Conservation (phyloP, 2,888 invertebrate species). For the Hydraecia micacea region DNA sequence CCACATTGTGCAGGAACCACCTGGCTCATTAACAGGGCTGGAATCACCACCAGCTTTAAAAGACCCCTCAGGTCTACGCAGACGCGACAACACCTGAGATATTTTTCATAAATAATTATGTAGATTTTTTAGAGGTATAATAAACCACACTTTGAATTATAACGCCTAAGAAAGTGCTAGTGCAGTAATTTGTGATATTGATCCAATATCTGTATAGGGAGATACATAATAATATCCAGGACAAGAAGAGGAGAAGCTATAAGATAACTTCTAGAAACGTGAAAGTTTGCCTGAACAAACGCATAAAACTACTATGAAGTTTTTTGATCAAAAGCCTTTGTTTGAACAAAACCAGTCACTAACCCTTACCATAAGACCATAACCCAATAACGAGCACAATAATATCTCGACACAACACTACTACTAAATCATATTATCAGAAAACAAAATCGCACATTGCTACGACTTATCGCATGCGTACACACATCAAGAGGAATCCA, state of each 20-base stretch:
- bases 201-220: not conserved
- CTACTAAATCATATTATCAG: constrained; percentile 48
- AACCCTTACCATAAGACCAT: constrained; percentile 4
- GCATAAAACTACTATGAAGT: not conserved
- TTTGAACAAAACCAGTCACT: not conserved
- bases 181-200: not conserved
- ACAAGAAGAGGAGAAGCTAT: not conserved
- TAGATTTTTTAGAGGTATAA: not conserved
- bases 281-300: not conserved
- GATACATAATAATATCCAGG: not conserved
- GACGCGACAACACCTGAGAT: constrained; percentile 36
- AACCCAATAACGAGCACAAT: constrained; percentile 32
- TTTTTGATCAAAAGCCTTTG: not conserved
- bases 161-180: not conserved
- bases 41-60: constrained; percentile 69
- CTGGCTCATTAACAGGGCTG: constrained; percentile 85
- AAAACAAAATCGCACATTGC: constrained; percentile 53
- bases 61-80: constrained; percentile 63
- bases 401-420: constrained; percentile 45
- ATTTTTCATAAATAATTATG: constrained; percentile 17
- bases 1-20: constrained; percentile 85
- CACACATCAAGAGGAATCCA: constrained; percentile 58
- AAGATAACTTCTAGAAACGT: not conserved
- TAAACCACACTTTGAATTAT: not conserved
- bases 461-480: constrained; percentile 63